Evolutionary conservation across 2,797 vertebrate genomes (phyloP).

Genomic region (Australoheros facetus): DNA sequence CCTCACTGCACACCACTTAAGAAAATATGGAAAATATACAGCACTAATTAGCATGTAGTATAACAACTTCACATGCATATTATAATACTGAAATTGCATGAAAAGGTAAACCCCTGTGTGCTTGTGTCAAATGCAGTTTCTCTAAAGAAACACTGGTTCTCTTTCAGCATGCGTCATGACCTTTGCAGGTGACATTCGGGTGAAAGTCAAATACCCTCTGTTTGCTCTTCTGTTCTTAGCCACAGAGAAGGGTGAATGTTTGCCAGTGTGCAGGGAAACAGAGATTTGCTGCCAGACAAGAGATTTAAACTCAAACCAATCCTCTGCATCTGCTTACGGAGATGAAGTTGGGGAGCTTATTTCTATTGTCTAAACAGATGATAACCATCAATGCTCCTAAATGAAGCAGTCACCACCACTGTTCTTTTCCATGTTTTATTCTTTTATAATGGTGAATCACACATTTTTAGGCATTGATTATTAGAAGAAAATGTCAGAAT

Average conservation of each 20-base stretch:
- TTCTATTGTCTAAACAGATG: slow-evolving; percentile 62
- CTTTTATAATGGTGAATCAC: not conserved
- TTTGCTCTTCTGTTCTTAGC: slow-evolving; percentile 40
- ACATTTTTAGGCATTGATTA: not conserved
- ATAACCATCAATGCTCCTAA: not conserved
- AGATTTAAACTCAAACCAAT: slow-evolving; percentile 11
- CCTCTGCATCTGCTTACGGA: slow-evolving; percentile 33
- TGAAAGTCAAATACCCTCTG: slow-evolving; percentile 51
- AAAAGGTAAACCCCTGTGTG: not conserved
- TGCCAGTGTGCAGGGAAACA: slow-evolving; percentile 45
- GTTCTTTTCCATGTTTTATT: not conserved
- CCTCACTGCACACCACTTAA: not conserved
- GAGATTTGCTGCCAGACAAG: slow-evolving; percentile 42
- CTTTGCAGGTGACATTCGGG: slow-evolving; percentile 18
- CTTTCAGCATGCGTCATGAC: not conserved
- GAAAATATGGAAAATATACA: not conserved
- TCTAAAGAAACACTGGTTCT: not conserved
- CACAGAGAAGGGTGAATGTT: slow-evolving; percentile 31
- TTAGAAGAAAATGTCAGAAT: rapidly evolving
- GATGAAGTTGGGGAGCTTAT: slow-evolving; percentile 44
- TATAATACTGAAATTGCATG: rapidly evolving
- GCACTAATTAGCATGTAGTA: not conserved
- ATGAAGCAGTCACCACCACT: not conserved
- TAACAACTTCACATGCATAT: not conserved
- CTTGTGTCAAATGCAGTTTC: not conserved